Evolutionary conservation across 2,888 invertebrate species (phyloP).

Genomic region (Andricus curvator): DNA sequence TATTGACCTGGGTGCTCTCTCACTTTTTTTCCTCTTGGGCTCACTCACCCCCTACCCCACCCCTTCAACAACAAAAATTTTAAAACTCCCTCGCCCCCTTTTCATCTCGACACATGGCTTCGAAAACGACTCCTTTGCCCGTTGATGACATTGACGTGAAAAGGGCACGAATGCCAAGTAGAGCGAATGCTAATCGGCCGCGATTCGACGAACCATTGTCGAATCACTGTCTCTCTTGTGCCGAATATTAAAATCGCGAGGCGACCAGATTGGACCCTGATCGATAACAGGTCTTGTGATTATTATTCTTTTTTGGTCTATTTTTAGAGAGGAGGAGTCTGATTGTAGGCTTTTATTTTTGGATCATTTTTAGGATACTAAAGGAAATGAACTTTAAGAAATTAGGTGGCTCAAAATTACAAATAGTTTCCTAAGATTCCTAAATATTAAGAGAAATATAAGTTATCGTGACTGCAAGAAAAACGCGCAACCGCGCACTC

Average conservation of each 20-base stretch:
- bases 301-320: background rate
- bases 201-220: conserved; percentile 50
- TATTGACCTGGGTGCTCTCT: conserved; percentile 52
- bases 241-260: conserved; percentile 35
- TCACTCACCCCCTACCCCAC: conserved; percentile 55
- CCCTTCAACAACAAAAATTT: background rate
- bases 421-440: no score
- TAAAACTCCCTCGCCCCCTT: conserved; percentile 38
- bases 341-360: background rate
- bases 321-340: background rate
- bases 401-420: no score
- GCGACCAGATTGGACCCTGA: conserved; percentile 13
- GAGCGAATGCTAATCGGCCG: conserved; percentile 61
- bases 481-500: no score
- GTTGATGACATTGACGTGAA: conserved; percentile 58
- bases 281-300: background rate
- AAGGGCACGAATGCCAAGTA: conserved; percentile 56
- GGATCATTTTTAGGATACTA: no score
- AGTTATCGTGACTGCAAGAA: no score
- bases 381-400: no score
- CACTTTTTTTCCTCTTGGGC: conserved; percentile 48
- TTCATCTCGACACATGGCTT: conserved; percentile 51
- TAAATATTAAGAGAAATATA: no score
- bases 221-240: conserved; percentile 11
- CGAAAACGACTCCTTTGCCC: conserved; percentile 51